phyloP scores from a whole-genome alignment of 1,140 invertebrate species.

The Hyphantria cunea region DNA sequence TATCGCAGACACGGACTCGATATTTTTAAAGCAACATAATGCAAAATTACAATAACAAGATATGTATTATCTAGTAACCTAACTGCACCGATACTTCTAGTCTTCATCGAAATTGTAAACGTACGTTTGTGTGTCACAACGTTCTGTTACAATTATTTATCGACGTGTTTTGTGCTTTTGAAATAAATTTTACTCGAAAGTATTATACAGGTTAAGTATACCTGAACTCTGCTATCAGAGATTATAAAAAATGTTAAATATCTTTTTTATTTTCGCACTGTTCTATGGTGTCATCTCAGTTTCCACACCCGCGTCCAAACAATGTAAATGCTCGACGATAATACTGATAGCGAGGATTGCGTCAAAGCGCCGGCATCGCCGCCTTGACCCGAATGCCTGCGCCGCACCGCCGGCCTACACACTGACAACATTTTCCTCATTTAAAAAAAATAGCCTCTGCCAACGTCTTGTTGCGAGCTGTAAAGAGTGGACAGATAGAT shows the following conservation, averaged over 20 bases:
- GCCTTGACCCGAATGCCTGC: constrained; percentile 65
- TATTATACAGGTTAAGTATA: too few relatives aligned
- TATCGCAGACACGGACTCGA: neutral
- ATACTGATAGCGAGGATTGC: constrained; percentile 45
- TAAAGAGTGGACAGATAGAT: neutral
- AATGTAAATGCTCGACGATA: constrained; percentile 9
- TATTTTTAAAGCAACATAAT: constrained; percentile 6
- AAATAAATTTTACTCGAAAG: too few relatives aligned
- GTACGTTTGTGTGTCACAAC: neutral
- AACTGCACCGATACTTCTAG: too few relatives aligned
- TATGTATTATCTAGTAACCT: neutral
- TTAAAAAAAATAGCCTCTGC: constrained; percentile 3
- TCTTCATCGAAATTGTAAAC: too few relatives aligned
- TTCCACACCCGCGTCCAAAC: constrained; percentile 1
- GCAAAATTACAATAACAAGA: neutral
- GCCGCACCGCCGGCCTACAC: neutral
- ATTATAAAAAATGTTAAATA: too few relatives aligned
- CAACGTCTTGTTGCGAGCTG: neutral
- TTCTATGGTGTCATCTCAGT: neutral
- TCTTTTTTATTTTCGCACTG: too few relatives aligned
- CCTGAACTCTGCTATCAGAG: too few relatives aligned
- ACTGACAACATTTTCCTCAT: constrained; percentile 11
- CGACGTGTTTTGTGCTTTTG: constrained; percentile 3
- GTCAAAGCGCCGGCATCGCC: constrained; percentile 46
- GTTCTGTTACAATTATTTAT: constrained; percentile 17